These are phyloP conservation scores for Caenorhabditis sulstoni DNA, from an alignment of 2,888 invertebrate genomes.

Conservation along the genomic window DNA sequence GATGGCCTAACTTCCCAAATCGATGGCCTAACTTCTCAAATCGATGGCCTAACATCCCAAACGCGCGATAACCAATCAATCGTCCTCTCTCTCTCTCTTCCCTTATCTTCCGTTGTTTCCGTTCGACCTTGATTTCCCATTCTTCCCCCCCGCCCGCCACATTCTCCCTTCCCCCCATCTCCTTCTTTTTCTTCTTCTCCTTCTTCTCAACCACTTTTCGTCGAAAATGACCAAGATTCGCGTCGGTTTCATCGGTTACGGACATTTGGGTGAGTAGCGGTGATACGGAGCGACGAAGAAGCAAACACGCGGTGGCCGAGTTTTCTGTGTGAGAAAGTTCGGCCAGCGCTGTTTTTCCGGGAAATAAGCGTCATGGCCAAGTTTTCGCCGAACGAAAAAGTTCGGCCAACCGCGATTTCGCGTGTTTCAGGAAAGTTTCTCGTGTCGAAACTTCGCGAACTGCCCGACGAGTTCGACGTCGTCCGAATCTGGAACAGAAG, in stretches of 20 bases:
- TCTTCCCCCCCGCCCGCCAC: neutral
- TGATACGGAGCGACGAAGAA: no score
- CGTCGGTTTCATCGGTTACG: slow-evolving; percentile 78
- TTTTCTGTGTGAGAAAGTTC: neutral
- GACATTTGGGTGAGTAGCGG: slow-evolving; percentile 73
- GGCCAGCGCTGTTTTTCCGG: no score
- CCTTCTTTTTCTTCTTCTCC: neutral
- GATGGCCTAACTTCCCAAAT: no score
- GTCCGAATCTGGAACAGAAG: slow-evolving; percentile 76
- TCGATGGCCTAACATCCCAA: no score
- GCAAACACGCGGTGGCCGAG: no score
- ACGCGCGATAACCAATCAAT: no score
- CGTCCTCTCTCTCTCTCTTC: no score
- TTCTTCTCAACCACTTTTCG: neutral
- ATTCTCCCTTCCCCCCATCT: neutral
- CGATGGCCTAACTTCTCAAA: no score
- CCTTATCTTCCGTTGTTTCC: no score
- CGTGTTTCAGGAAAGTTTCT: slow-evolving; percentile 76
- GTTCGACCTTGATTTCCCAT: neutral
- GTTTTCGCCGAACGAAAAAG: no score
- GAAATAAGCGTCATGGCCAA: no score
- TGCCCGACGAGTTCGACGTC: slow-evolving; percentile 66
- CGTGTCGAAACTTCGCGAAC: slow-evolving; percentile 68
- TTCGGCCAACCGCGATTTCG: no score
- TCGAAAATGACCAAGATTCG: slow-evolving; percentile 45